phyloP scores from a whole-genome alignment of 1,140 invertebrate species.

The Tetragnatha versicolor region DNA sequence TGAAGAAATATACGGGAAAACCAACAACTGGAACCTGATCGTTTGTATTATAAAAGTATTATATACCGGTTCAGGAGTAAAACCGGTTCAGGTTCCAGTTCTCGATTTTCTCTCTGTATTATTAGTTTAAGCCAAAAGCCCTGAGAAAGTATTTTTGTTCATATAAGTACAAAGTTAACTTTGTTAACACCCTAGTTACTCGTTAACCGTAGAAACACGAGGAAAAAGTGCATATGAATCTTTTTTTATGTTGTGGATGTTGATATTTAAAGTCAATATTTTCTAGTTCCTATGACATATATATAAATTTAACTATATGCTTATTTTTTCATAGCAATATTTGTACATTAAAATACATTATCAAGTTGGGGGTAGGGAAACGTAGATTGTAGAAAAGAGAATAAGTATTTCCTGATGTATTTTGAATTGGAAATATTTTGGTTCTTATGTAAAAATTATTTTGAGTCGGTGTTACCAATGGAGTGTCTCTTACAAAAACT shows the following conservation, averaged over 20 bases:
- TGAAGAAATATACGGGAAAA: background rate
- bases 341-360: conserved; percentile 16
- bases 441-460: background rate
- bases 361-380: no score
- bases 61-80: conserved; percentile 35
- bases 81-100: conserved; percentile 12
- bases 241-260: conserved; percentile 51
- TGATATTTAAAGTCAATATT: conserved; percentile 53
- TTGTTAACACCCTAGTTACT: no score
- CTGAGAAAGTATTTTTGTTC: no score
- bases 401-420: background rate
- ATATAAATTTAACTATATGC: conserved; percentile 37
- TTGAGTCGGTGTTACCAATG: conserved; percentile 30
- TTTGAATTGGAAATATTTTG: background rate
- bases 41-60: conserved; percentile 51
- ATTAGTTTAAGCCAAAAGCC: no score
- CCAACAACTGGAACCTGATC: conserved; percentile 21
- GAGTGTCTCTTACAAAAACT: no score
- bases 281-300: conserved; percentile 47
- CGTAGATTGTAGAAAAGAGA: background rate
- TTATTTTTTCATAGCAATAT: conserved; percentile 46
- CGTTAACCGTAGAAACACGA: no score
- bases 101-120: conserved; percentile 15
- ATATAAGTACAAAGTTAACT: no score
- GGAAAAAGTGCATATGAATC: conserved; percentile 8